Evolutionary conservation across 92 coral and sea anemone species (phyloP), one percentile per base, ranked within the genome.

Genomic region (Umimayanthus chanpuru): DNA sequence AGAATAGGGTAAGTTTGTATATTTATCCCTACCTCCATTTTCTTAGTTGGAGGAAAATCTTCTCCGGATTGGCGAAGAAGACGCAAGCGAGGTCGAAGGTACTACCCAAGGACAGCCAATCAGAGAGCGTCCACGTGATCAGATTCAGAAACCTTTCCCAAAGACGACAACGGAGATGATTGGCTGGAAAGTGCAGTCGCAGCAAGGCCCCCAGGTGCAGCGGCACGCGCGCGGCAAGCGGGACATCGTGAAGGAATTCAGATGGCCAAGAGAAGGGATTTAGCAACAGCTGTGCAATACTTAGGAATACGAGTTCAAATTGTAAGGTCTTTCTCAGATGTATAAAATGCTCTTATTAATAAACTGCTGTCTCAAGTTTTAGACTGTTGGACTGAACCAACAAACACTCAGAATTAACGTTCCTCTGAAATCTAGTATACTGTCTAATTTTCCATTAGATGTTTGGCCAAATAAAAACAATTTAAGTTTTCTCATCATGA

Each of bases 181-280:
- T 64, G 98, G 96, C n/a, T 92, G 98, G 96, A 90, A 90, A 73
- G 68, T 93, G 7, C 55, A 39, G n/a, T 29, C 61, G 39, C 79
- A 49, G 36, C 79, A 70, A 83, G 78, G 87, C 16, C 53, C 87
- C 21, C 89, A 80, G 61, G 87, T 84, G 18, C 89, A 91, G 58
- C 86, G 92, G 1, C 82, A 92, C 44, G 94, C 94, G 5, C 90
- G 91, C 32, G 94, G 94, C 25, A 92, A 88, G 32, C 79, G 80
- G 26, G 96, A 94, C 66, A 94, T 94, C 53, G 94, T 94, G 56
- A 94, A 94, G 67, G 71, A 90, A 18, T 90, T 94, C 43, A 85
- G 89, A 82, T 94, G 94, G 94, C 96, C 96, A 20, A 89, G 96
- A 28, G 96, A 94, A 85, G 96, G 96, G 30, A 73, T 94, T 66